Base-by-base conservation (phyloP, 2,888 invertebrate genomes). In the Barypeithes pellucidus region DNA sequence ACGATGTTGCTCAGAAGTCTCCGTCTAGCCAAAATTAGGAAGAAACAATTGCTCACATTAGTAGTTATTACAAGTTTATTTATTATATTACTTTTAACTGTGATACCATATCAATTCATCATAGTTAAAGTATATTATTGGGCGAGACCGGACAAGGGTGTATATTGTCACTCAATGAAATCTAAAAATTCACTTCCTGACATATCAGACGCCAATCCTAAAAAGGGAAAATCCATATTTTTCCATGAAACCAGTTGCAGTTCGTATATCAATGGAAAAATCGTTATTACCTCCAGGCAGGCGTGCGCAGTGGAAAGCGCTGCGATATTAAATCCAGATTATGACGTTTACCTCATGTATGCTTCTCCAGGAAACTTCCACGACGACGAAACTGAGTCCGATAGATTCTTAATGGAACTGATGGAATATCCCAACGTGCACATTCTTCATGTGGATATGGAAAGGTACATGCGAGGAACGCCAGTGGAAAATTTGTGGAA, bases 271-370 rank as follows among this genome's bases (percentile, higher is more conserved):
- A 79, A 81, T 43, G 87, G 84, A 0, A 87, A 87, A 3, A 83
- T 88, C 8, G 81, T 84, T 0, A 81, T 92, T 36, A 87, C 86
- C 18, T 80, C 89, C 0, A 86, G 92, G 16, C 91, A 93, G 80
- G 90, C 91, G 0, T 93, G 92, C 81, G 90, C 92, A 0, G 88
- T 92, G 0, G 93, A 93, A 84, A 91, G 92, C 0, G 91, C 92
- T 0, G 91, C 92, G 0, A 85, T 84, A 73, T 85, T 89, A 78
- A 91, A 93, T 80, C 91, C 90, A 0, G 82, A 86, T 39, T 87
- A 86, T 80, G 87, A 75, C 14, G 86, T 92, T 0, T 89, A 90
- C 76, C 83, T 92, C 0, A 77, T 91, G 8, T 89, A 89, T 76
- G 84, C 88, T 0, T 88, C 88, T 7, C 88, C 89, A 0, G 86